Evolutionary conservation across 1,140 invertebrate genomes (phyloP), one percentile per base, ranked within the genome.

Genomic region (Sitophilus oryzae): DNA sequence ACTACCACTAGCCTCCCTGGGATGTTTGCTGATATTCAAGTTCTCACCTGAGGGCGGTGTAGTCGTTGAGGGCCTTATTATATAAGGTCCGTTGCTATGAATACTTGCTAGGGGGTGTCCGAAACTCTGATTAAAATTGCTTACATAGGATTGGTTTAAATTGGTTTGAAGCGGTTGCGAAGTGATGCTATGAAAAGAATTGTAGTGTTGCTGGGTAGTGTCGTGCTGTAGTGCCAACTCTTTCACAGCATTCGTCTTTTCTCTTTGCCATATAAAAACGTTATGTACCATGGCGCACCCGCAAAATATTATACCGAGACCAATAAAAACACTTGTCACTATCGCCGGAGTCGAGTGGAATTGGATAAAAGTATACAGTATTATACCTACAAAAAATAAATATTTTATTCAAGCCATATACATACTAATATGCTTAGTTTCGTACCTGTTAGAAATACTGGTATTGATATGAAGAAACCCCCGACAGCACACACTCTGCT

Each of bases 231-330:
- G 60, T 30, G 66, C 73, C 22, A 73, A 53, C 41, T 70, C 69
- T 59, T 69, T 72, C 19, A 65, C 77, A 48, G 70, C 76, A 67
- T 75, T 84, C 0, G 84, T 86, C 67, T 85, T 87, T 71, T 91
- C 91, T 74, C 83, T 85, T 71, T 93, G 90, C 92, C 91, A 95
- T 15, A 94, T 83, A 71, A 93, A 93, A 3, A 93, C 89, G 70
- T 93, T 94, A 73, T 95, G 92, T 6, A 94, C 89, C 82, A 93
- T 89, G 37, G 90, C 89, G 64, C 89, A 88, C 52, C 91, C 89
- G 71, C 91, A 93, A 74, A 94, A 93, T 10, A 94, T 80, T 34
- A 94, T 91, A 1, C 91, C 91, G 2, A 92, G 75, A 6, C 87
- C 91, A 40, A 94, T 92, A 62, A 94, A 84, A 0, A 90, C 81